These are phyloP conservation scores for Mythimna impura DNA, from an alignment of 2,888 invertebrate species.

Conservation along the genomic window DNA sequence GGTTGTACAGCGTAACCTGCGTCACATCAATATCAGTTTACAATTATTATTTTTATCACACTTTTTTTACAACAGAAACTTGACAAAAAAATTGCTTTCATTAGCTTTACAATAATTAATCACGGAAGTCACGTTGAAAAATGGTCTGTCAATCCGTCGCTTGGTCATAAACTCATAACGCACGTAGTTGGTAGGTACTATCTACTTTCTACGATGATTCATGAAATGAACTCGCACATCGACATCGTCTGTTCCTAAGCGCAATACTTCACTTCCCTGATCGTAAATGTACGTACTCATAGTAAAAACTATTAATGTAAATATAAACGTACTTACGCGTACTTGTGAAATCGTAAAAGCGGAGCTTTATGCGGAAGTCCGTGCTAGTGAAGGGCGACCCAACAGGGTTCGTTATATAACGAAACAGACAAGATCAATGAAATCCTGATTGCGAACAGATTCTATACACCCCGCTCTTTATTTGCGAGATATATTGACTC, in stretches of 20 bases:
- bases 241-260: slow-evolving; percentile 21
- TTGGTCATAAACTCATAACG: slow-evolving; percentile 10
- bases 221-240: slow-evolving; percentile 21
- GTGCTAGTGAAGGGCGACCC: slow-evolving; percentile 57
- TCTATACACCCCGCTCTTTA: background rate
- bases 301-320: slow-evolving; percentile 41
- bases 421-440: slow-evolving; percentile 42
- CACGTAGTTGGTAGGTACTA: background rate
- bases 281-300: slow-evolving; percentile 23
- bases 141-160: slow-evolving; percentile 5
- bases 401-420: slow-evolving; percentile 57
- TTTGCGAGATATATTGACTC: background rate
- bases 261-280: slow-evolving; percentile 31
- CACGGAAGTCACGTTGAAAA: slow-evolving; percentile 27
- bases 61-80: background rate
- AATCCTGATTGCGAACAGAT: slow-evolving; percentile 38
- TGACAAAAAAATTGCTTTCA: background rate
- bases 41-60: background rate
- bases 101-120: background rate
- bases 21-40: background rate
- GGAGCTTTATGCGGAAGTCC: slow-evolving; percentile 56
- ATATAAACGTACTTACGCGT: slow-evolving; percentile 25
- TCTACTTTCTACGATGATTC: slow-evolving; percentile 46
- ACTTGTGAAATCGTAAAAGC: slow-evolving; percentile 37
- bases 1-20: background rate